Conservation (phyloP, 1,140 invertebrate genomes). For the Ceratina japonica region DNA sequence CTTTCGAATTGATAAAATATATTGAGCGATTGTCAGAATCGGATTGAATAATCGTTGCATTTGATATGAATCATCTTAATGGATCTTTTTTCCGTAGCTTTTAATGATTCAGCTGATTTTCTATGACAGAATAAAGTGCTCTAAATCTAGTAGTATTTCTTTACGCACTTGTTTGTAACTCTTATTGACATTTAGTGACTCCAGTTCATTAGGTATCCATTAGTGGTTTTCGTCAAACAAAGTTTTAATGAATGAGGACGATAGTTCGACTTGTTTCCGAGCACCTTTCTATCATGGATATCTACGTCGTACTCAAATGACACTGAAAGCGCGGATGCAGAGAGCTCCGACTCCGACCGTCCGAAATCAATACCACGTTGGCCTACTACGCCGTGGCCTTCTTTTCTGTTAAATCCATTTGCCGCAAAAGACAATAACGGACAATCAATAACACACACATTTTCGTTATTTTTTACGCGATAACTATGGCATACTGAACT, state of each 20-base stretch:
- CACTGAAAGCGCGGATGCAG: slow-evolving; percentile 64
- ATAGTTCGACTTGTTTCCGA: neutral
- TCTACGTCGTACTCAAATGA: slow-evolving; percentile 63
- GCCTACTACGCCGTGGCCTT: slow-evolving; percentile 70
- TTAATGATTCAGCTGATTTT: too few species aligned
- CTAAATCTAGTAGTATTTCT: too few species aligned
- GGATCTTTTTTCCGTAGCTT: too few species aligned
- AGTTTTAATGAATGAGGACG: slow-evolving; percentile 45
- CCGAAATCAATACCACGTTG: slow-evolving; percentile 67
- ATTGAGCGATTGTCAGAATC: neutral
- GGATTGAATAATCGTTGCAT: too few species aligned
- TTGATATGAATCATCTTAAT: too few species aligned
- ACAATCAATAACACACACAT: neutral
- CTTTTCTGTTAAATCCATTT: slow-evolving; percentile 66
- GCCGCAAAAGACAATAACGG: slow-evolving; percentile 17
- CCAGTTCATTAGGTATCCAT: too few species aligned
- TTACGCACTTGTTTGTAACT: too few species aligned
- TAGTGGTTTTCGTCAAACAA: neutral
- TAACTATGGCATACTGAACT: neutral
- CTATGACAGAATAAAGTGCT: too few species aligned
- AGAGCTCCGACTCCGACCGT: slow-evolving; percentile 48
- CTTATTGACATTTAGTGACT: too few species aligned
- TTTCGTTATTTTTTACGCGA: neutral
- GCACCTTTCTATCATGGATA: slow-evolving; percentile 34
- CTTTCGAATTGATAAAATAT: neutral